Conservation (phyloP, 2,797 vertebrate genomes). For the Microhierax caerulescens region DNA sequence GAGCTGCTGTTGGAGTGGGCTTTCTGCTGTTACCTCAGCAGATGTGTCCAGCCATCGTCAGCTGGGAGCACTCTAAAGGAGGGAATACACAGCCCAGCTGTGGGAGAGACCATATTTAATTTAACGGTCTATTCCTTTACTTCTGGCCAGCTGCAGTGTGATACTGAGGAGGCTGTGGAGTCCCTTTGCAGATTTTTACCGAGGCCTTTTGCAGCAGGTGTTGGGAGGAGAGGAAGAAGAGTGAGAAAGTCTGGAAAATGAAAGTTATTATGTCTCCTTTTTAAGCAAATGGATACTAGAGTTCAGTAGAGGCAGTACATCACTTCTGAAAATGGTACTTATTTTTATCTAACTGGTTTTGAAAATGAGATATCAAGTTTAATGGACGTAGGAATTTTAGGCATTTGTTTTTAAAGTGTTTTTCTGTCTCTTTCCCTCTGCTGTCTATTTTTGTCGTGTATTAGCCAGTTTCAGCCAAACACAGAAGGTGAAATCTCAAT, state of each 20-base stretch:
- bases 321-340: not conserved
- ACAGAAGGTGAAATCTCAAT: not conserved
- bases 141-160: not conserved
- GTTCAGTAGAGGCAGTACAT: not conserved
- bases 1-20: not conserved
- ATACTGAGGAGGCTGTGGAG: not conserved
- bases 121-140: not conserved
- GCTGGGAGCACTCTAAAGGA: not conserved
- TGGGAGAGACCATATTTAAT: not conserved
- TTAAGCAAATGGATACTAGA: not conserved
- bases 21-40: not conserved
- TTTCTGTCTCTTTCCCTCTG: not conserved
- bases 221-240: not conserved
- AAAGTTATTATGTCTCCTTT: not conserved
- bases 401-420: not conserved
- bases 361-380: not conserved
- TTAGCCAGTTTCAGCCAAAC: not conserved
- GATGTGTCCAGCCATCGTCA: not conserved
- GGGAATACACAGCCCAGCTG: not conserved
- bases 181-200: not conserved
- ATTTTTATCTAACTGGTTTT: not conserved
- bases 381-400: not conserved
- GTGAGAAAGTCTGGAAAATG: not conserved
- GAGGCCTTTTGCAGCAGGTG: accelerated
- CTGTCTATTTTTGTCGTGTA: not conserved